phyloP scores from a whole-genome alignment of 2,113 vertebrate species.

The Mormoops blainvillei region DNA sequence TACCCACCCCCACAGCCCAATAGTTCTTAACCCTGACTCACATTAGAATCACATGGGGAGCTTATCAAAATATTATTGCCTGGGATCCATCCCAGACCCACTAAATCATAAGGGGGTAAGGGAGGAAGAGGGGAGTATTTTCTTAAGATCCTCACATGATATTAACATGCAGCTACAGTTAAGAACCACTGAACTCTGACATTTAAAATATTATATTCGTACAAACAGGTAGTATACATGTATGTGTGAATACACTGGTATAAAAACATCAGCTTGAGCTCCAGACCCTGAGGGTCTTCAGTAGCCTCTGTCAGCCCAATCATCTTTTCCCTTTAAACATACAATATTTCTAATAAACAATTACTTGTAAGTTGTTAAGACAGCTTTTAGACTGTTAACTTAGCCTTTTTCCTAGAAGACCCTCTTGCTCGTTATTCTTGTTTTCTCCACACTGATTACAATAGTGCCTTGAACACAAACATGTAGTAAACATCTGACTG shows the following conservation, averaged over 20 bases:
- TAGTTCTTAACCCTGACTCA: slow-evolving; percentile 11
- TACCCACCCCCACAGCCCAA: neutral
- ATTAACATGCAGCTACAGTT: neutral
- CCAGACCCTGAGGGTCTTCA: neutral
- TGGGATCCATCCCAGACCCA: slow-evolving; percentile 28
- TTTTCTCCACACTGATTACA: neutral
- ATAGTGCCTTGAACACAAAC: neutral
- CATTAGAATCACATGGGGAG: neutral
- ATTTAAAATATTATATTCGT: neutral
- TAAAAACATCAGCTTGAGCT: neutral
- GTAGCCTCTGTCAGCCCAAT: neutral
- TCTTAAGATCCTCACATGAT: slow-evolving; percentile 8
- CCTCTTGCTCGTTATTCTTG: neutral
- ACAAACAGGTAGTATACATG: neutral
- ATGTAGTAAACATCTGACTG: neutral
- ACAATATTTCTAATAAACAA: neutral
- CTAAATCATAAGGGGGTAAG: slow-evolving; percentile 23
- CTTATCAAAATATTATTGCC: slow-evolving; percentile 49
- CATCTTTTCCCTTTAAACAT: neutral
- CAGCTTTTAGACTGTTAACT: neutral
- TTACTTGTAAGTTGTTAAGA: neutral
- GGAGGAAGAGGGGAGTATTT: neutral
- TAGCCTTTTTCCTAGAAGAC: neutral
- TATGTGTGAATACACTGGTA: neutral
- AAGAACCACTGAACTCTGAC: neutral